phyloP scores from a whole-genome alignment of 2,888 invertebrate species.

The Parthenolecanium corni region DNA sequence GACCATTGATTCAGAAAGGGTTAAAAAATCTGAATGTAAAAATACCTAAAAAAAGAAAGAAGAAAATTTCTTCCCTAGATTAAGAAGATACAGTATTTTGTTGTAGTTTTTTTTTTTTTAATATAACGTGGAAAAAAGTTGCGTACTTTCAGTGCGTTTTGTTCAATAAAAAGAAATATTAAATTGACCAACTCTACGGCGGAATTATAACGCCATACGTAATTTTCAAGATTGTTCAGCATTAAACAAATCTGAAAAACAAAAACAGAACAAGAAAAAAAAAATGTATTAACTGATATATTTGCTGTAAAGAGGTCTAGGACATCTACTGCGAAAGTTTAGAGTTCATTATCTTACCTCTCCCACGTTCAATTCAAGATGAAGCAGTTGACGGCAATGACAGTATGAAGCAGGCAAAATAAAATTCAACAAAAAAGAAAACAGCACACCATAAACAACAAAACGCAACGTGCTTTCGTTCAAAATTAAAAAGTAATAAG shows the following conservation, averaged over 20 bases:
- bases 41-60: constrained; percentile 46
- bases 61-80: no score
- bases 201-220: constrained; percentile 90
- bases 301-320: no score
- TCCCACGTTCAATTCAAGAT: no score
- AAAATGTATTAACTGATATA: no score
- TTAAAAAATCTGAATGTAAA: constrained; percentile 69
- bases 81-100: no score
- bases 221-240: constrained; percentile 84
- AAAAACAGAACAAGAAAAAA: neutral
- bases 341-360: no score
- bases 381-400: no score
- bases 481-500: no score
- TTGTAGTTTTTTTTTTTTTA: neutral
- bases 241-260: constrained; percentile 65
- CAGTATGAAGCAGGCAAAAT: no score
- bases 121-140: neutral
- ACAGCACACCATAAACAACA: no score
- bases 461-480: no score
- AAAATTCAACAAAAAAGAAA: no score
- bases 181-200: constrained; percentile 88
- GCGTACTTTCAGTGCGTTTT: constrained; percentile 58
- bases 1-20: constrained; percentile 82
- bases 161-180: constrained; percentile 82
- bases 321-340: neutral